Base-by-base conservation (phyloP, 2,113 vertebrate genomes). In the Pithys albifrons region DNA sequence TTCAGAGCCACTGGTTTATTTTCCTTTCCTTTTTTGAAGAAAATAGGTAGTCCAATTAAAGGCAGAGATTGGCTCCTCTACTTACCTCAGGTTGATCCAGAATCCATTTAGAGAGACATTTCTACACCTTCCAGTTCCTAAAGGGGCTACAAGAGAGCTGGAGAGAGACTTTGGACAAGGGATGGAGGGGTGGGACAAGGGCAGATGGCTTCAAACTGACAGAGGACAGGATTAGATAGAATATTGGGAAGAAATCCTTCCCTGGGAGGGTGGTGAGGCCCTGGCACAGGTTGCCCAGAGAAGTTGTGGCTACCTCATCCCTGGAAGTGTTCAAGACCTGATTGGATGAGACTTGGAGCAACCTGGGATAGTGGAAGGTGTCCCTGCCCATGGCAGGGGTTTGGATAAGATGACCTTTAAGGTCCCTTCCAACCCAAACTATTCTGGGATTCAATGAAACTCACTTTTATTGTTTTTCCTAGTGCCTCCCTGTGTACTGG, bases 351-450 rank as follows among this genome's bases (percentile, higher is more conserved):
- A 1, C 4, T 81, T 10, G 55, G 48, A 89, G 25, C 16, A 12
- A 0, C 9, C 29, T 83, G 71, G 62, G 29, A 8, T 0, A 41
- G 14, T 16, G 54, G 11, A 0, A 62, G 4, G 2, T 75, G n/a
- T 61, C 24, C 46, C 39, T 83, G 39, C 2, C 28, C 39, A 4
- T 19, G 13, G 13, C 23, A n/a, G 4, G 7, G 8, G 5, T 1
- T 29, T 10, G 13, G 9, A 41, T 31, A 3, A 8, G 16, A 5
- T 41, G 7, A 10, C 0, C 4, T 89, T 76, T 76, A 76, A 75
- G 2, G 13, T 37, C 10, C 22, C 41, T 70, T 84, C 64, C 15
- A 43, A 28, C 14, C 8, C 41, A 70, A 55, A 55, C 25, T n/a
- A 28, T 49, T 37, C 29, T 33, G 12, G 9, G 29, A 43, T 33